Base-by-base conservation (phyloP, 2,888 invertebrate genomes). In the Synanthedon myopaeformis region DNA sequence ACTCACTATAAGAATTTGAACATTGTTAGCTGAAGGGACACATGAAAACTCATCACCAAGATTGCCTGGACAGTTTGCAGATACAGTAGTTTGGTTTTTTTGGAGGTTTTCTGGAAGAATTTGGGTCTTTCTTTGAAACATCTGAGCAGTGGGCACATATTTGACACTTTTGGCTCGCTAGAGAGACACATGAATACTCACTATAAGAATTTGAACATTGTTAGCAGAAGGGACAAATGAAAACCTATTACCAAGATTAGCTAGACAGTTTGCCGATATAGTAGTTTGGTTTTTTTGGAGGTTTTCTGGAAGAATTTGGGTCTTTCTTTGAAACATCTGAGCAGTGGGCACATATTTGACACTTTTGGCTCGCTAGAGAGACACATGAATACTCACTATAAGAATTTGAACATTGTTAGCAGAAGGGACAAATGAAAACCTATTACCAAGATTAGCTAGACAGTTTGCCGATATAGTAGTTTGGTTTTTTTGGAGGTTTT, bases 151-250 rank as follows among this genome's bases (percentile, higher is more conserved):
- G 19, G 19, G 19, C 19, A 19, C 0, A 19, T 3, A 19, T 19
- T 19, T 19, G 3, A 19, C 3, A 23, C 4, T 23, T 19, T 19
- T 17, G 17, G 19, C 3, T 19, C 19, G 3, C 19, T 19, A 19
- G 19, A 19, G 3, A 19, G 3, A 19, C 19, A n/a, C n/a, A n/a
- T n/a, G n/a, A n/a, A n/a, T n/a, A n/a, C n/a, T n/a, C n/a, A 19
- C 2, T 19, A 19, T 3, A 19, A 19, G 19, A 19, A 19, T 19
- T 19, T 19, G 23, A 23, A 23, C 23, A 82, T 2, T 76, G 85
- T 2, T 85, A 85, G 52, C 64, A 89, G 48, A 82, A 80, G 49
- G 74, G 78, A 13, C 89, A 89, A 59, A 73, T 86, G 65, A 82
- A 78, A 49, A 74, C 82, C 0, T 88, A 88, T 67, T 74, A 75